phyloP scores from a whole-genome alignment of 2,888 invertebrate species.

The Phengaris alcon region DNA sequence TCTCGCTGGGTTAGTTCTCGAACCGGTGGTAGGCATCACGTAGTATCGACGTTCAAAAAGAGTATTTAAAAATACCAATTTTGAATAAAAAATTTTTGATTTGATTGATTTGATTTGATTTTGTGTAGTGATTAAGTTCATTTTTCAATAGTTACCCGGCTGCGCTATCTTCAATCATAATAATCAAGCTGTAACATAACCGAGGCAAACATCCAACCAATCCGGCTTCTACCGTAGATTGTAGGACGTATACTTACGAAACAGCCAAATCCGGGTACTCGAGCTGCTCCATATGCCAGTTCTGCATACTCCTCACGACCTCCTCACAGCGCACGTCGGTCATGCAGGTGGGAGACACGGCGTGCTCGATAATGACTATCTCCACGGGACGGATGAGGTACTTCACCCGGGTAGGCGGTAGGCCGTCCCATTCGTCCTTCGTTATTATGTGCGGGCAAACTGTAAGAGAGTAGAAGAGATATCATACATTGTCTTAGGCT shows the following conservation, averaged over 20 bases:
- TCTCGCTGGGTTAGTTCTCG: too few relatives aligned
- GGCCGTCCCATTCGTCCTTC: constrained; percentile 48
- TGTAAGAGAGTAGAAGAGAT: neutral
- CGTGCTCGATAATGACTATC: constrained; percentile 79
- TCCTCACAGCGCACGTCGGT: constrained; percentile 63
- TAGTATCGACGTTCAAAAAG: too few relatives aligned
- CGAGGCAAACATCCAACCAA: too few relatives aligned
- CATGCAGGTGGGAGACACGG: constrained; percentile 69
- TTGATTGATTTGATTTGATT: too few relatives aligned
- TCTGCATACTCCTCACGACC: constrained; percentile 70
- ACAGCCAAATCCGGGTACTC: constrained; percentile 77
- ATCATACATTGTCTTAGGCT: neutral
- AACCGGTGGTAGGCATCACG: too few relatives aligned
- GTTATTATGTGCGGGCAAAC: constrained; percentile 26
- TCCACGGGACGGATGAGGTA: constrained; percentile 78
- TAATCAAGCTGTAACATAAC: too few relatives aligned
- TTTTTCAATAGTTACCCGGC: too few relatives aligned
- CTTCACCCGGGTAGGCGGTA: constrained; percentile 63
- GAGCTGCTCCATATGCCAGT: constrained; percentile 69
- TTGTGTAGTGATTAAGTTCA: too few relatives aligned
- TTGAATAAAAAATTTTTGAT: too few relatives aligned
- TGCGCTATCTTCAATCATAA: too few relatives aligned
- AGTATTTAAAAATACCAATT: too few relatives aligned
- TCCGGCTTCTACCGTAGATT: too few relatives aligned
- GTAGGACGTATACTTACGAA: constrained; percentile 62